These are phyloP conservation scores for Epistrophe grossulariae DNA, from an alignment of 2,888 invertebrate genomes.

Conservation along the genomic window DNA sequence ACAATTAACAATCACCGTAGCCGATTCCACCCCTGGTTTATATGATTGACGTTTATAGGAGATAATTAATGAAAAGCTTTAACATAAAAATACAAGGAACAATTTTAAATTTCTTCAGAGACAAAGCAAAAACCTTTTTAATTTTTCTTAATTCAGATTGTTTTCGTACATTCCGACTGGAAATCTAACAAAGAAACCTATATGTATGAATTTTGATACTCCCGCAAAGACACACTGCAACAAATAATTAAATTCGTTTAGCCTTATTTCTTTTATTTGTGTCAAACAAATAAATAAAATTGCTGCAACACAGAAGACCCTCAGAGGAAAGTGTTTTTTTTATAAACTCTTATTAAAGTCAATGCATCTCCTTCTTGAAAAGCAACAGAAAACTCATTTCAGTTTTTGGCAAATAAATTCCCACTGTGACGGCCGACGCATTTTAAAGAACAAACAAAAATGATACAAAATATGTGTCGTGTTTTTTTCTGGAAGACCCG, in stretches of 20 bases:
- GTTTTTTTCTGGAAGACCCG: background rate
- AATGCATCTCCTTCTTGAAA: constrained; percentile 30
- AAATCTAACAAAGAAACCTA: too few relatives aligned
- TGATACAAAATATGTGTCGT: constrained; percentile 5
- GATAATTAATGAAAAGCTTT: too few relatives aligned
- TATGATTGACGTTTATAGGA: too few relatives aligned
- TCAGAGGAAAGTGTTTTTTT: background rate
- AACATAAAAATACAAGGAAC: too few relatives aligned
- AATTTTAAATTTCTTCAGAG: too few relatives aligned
- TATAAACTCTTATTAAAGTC: constrained; percentile 28
- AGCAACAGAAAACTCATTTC: constrained; percentile 8
- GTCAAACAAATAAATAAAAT: constrained; percentile 38
- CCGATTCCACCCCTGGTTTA: too few relatives aligned
- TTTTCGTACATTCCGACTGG: too few relatives aligned
- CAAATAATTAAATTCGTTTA: constrained; percentile 11
- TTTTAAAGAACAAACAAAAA: constrained; percentile 18
- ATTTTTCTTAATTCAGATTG: too few relatives aligned
- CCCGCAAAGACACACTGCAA: background rate
- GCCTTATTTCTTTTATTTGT: background rate
- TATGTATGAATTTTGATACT: background rate
- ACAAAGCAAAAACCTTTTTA: too few relatives aligned
- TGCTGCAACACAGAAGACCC: background rate
- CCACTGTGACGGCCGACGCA: constrained; percentile 39
- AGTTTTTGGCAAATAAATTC: constrained; percentile 46
- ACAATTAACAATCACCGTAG: too few relatives aligned